phyloP scores from a whole-genome alignment of 2,888 invertebrate species.

The Polia nebulosa region DNA sequence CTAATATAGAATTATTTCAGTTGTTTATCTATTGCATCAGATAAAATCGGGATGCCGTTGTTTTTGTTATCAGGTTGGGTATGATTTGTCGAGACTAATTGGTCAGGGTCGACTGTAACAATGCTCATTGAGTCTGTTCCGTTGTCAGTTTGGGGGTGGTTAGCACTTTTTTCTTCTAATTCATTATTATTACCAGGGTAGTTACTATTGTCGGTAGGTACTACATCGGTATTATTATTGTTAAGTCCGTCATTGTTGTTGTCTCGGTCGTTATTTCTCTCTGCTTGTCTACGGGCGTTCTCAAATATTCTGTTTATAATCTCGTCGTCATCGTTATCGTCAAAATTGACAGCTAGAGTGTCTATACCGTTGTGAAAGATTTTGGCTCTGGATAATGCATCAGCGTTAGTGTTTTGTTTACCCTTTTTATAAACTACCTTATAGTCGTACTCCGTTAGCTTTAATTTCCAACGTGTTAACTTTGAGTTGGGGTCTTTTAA shows the following conservation, averaged over 20 bases:
- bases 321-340: slow-evolving; percentile 1
- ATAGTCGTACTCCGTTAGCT: not conserved
- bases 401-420: too few relatives aligned
- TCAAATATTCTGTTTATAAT: slow-evolving; percentile 12
- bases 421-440: too few relatives aligned
- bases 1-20: not conserved
- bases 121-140: too few relatives aligned
- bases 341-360: slow-evolving; percentile 1
- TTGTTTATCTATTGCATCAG: slow-evolving; percentile 1
- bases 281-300: not conserved
- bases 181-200: not conserved
- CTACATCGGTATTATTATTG: slow-evolving; percentile 3
- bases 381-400: too few relatives aligned
- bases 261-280: slow-evolving; percentile 3
- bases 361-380: not conserved
- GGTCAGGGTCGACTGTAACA: too few relatives aligned
- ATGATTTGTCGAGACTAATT: too few relatives aligned
- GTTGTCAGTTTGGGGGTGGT: too few relatives aligned
- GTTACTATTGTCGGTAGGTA: slow-evolving; percentile 3
- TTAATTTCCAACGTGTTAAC: not conserved
- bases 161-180: not conserved
- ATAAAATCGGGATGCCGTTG: not conserved
- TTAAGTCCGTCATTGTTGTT: not conserved
- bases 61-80: slow-evolving; percentile 1
- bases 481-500: not conserved